Evolutionary conservation across 1,140 invertebrate species (phyloP).

Genomic region (Megalonaias nervosa): DNA sequence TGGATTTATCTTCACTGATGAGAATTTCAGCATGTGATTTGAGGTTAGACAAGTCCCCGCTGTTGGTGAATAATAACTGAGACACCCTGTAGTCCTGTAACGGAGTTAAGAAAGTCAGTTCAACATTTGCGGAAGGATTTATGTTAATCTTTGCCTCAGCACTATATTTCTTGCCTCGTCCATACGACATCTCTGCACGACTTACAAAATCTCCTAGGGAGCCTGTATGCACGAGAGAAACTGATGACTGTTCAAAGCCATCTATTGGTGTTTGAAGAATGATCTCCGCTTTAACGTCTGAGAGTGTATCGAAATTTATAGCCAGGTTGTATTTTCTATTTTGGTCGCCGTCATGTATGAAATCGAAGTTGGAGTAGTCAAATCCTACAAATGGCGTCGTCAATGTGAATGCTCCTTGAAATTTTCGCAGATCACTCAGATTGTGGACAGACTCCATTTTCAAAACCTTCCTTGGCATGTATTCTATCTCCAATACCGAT

Average conservation of each 20-base stretch:
- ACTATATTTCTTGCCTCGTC: background rate
- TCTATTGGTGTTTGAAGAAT: background rate
- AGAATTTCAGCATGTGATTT: conserved; percentile 22
- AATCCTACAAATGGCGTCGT: conserved; percentile 23
- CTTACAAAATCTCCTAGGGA: conserved; percentile 2
- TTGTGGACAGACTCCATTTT: conserved; percentile 13
- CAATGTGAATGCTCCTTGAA: conserved; percentile 10
- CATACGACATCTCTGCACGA: background rate
- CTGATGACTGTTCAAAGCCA: background rate
- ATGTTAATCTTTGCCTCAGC: background rate
- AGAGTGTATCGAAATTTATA: background rate
- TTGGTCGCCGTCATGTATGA: conserved; percentile 1
- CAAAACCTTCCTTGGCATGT: conserved; percentile 24
- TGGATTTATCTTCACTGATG: conserved; percentile 30
- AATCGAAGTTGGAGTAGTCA: background rate
- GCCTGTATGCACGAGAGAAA: conserved; percentile 1
- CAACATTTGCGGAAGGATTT: background rate
- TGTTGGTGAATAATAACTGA: conserved; percentile 14
- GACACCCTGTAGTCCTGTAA: conserved; percentile 15
- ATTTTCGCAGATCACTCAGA: background rate
- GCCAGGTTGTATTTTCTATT: conserved; percentile 16
- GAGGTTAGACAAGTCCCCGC: conserved; percentile 16
- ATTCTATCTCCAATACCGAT: conserved; percentile 36
- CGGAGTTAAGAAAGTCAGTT: conserved; percentile 20
- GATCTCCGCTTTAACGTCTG: conserved; percentile 16